Evolutionary conservation across 2,113 vertebrate genomes (phyloP).

Genomic region (Suncus etruscus): DNA sequence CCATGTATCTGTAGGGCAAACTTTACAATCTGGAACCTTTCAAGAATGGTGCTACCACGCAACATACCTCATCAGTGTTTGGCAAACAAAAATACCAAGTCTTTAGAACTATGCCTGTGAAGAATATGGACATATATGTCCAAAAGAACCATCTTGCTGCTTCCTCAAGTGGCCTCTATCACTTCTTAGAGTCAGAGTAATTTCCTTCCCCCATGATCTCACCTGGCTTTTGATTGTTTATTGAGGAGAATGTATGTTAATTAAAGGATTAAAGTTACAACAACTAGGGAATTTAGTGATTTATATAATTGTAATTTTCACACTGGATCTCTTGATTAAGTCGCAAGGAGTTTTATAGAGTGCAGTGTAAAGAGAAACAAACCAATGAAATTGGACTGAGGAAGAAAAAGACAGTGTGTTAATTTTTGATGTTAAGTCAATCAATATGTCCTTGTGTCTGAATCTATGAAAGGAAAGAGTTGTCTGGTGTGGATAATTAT

Average conservation of each 20-base stretch:
- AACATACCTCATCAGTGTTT: neutral
- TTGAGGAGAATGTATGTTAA: neutral
- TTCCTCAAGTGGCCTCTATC: neutral
- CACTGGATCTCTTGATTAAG: neutral
- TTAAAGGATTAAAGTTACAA: neutral
- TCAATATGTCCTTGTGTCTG: neutral
- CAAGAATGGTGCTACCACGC: neutral
- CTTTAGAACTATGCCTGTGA: neutral
- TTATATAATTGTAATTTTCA: neutral
- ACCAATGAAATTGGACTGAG: neutral
- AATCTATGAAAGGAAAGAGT: neutral
- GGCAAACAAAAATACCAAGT: neutral
- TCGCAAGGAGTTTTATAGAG: neutral
- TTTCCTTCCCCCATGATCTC: neutral
- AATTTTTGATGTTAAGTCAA: neutral
- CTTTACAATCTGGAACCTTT: neutral
- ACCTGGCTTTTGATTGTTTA: neutral
- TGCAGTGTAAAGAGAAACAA: neutral
- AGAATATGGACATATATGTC: neutral
- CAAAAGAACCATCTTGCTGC: neutral
- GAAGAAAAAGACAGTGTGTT: neutral
- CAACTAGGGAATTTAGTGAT: neutral
- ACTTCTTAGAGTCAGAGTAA: neutral
- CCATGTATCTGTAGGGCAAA: accelerated
- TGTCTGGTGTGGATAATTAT: neutral